Evolutionary conservation across 2,113 vertebrate genomes (phyloP).

Genomic region (Phyllopteryx taeniolatus): DNA sequence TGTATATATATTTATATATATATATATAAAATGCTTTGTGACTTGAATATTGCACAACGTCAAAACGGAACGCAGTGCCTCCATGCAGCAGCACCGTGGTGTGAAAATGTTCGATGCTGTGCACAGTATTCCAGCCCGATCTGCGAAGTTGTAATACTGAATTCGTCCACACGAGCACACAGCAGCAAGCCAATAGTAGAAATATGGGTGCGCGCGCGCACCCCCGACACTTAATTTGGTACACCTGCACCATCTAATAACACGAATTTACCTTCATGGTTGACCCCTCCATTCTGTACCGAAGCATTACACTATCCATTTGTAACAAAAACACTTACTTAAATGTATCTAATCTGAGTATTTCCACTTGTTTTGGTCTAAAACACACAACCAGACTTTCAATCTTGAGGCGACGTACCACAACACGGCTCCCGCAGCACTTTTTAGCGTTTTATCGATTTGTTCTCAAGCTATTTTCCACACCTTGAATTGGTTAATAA

Average conservation of each 20-base stretch:
- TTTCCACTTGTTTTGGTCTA: no score
- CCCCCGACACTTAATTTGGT: not conserved
- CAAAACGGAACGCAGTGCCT: not conserved
- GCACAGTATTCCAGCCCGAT: not conserved
- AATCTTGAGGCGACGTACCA: no score
- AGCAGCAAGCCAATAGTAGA: slow-evolving; percentile 4
- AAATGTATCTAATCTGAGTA: no score
- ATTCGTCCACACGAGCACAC: not conserved
- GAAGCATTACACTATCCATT: no score
- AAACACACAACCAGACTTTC: no score
- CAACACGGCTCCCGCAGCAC: no score
- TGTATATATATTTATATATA: not conserved
- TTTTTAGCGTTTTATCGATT: no score
- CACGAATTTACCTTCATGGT: no score
- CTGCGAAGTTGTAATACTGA: slow-evolving; percentile 27
- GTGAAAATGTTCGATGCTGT: slow-evolving; percentile 12
- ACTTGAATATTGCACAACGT: slow-evolving; percentile 10
- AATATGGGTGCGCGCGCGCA: not conserved
- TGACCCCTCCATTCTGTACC: no score
- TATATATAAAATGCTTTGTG: slow-evolving; percentile 11
- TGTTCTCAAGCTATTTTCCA: no score
- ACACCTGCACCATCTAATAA: not conserved
- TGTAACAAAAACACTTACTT: no score
- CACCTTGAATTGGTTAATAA: no score
- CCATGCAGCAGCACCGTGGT: slow-evolving; percentile 8